A percentile compares a stretch with the other conserved stretches of the same genome.
phyloP scores from a whole-genome alignment of 2,888 invertebrate species.

The Melikaiella ostensackeni region DNA sequence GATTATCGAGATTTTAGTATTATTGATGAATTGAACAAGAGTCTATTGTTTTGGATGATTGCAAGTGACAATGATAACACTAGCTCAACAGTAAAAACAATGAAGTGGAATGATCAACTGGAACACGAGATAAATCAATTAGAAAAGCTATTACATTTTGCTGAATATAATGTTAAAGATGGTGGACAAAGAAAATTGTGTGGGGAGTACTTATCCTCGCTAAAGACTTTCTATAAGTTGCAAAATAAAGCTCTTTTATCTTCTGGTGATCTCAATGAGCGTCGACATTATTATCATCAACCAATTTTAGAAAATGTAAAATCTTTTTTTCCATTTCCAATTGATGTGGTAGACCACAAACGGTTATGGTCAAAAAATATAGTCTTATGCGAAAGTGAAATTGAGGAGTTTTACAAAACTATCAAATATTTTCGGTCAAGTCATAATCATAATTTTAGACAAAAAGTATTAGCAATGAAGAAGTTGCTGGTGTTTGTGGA shows the following conservation, averaged over 20 bases:
- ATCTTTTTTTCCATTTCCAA: constrained; percentile 54
- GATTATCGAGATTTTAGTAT: constrained; percentile 14
- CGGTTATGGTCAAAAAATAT: constrained; percentile 58
- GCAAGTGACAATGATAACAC: constrained; percentile 43
- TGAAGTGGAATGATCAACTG: constrained; percentile 65
- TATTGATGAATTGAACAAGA: constrained; percentile 6
- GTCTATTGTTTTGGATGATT: not conserved
- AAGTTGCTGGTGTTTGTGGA: constrained; percentile 49
- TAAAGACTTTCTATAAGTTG: constrained; percentile 60
- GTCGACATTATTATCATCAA: constrained; percentile 60
- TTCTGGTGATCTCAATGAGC: constrained; percentile 65
- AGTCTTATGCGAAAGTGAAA: constrained; percentile 62
- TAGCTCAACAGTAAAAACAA: constrained; percentile 51
- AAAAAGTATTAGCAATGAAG: constrained; percentile 52
- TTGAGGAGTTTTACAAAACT: constrained; percentile 61
- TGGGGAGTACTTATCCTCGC: constrained; percentile 55
- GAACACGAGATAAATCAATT: constrained; percentile 64
- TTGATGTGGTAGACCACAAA: constrained; percentile 66
- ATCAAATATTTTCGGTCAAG: constrained; percentile 60
- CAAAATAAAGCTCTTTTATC: constrained; percentile 66
- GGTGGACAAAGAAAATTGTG: constrained; percentile 52
- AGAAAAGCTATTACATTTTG: constrained; percentile 47
- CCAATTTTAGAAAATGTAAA: not conserved
- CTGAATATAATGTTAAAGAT: constrained; percentile 46
- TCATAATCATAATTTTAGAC: constrained; percentile 44